phyloP scores from a whole-genome alignment of 2,888 invertebrate species.

The Parnassius apollo region DNA sequence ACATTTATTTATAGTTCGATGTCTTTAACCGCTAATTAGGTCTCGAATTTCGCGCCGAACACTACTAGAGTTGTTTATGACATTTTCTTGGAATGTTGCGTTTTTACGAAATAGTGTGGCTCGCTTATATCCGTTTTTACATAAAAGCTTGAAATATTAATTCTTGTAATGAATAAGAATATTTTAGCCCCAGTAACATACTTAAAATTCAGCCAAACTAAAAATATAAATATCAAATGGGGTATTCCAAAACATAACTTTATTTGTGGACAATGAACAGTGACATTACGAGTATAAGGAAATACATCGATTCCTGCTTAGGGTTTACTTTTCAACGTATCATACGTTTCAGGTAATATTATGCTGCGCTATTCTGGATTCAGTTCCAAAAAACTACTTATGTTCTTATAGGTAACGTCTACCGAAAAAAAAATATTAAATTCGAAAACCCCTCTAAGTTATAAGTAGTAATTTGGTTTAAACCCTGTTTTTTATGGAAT shows the following conservation, averaged over 20 bases:
- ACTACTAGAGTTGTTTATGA: slow-evolving; percentile 31
- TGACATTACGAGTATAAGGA: slow-evolving; percentile 38
- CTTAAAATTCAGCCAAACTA: neutral
- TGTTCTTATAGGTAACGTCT: neutral
- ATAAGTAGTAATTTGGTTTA: too few relatives aligned
- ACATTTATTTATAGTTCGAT: slow-evolving; percentile 69
- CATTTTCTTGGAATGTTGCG: slow-evolving; percentile 26
- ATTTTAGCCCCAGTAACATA: neutral
- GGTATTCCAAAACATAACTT: slow-evolving; percentile 42
- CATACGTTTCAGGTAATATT: slow-evolving; percentile 40
- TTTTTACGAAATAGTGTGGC: neutral
- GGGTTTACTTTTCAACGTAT: slow-evolving; percentile 57
- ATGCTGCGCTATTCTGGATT: slow-evolving; percentile 32
- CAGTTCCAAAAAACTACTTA: slow-evolving; percentile 13
- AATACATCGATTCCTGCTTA: slow-evolving; percentile 60
- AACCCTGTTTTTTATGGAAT: too few relatives aligned
- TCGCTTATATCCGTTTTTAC: slow-evolving; percentile 6
- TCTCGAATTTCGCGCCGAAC: slow-evolving; percentile 41
- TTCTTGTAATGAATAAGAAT: too few relatives aligned
- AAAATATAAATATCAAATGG: slow-evolving; percentile 31
- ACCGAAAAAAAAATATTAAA: too few relatives aligned
- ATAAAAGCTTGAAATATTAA: too few relatives aligned
- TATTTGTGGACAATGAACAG: slow-evolving; percentile 41
- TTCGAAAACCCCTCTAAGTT: too few relatives aligned
- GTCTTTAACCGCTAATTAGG: slow-evolving; percentile 77